phyloP scores from a whole-genome alignment of 1,140 invertebrate genomes.

The Megathymus violae region DNA sequence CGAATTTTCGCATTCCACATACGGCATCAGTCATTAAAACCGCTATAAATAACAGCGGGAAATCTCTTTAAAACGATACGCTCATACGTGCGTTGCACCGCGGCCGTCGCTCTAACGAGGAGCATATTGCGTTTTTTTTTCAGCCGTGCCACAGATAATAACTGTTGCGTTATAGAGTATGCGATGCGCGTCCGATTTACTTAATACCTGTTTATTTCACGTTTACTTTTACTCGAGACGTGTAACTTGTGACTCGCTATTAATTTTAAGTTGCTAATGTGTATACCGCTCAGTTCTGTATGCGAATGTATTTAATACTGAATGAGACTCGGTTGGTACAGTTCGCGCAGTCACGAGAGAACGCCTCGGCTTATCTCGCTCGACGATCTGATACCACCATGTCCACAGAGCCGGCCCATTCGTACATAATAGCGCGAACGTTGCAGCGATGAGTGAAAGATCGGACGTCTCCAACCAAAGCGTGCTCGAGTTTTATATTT shows the following conservation, averaged over 20 bases:
- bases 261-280: too few species aligned
- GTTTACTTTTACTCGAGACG: slow-evolving; percentile 41
- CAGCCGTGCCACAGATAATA: slow-evolving; percentile 29
- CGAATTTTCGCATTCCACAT: background rate
- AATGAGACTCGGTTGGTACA: background rate
- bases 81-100: slow-evolving; percentile 8
- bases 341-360: slow-evolving; percentile 14
- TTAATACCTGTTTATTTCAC: slow-evolving; percentile 37
- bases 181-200: slow-evolving; percentile 40
- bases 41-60: slow-evolving; percentile 9
- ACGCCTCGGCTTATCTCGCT: slow-evolving; percentile 10
- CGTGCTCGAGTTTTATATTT: slow-evolving; percentile 61
- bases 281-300: too few species aligned
- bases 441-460: slow-evolving; percentile 45
- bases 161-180: slow-evolving; percentile 27
- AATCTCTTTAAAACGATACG: slow-evolving; percentile 8
- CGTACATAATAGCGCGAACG: slow-evolving; percentile 2
- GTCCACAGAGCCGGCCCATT: slow-evolving; percentile 9
- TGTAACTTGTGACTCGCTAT: too few species aligned
- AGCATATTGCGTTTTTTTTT: slow-evolving; percentile 22
- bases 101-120: slow-evolving; percentile 21
- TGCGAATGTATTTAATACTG: background rate
- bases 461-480: slow-evolving; percentile 43
- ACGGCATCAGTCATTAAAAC: background rate
- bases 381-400: slow-evolving; percentile 23